Evolutionary conservation across 2,797 vertebrate genomes (phyloP).

Genomic region (Siniperca obscura): DNA sequence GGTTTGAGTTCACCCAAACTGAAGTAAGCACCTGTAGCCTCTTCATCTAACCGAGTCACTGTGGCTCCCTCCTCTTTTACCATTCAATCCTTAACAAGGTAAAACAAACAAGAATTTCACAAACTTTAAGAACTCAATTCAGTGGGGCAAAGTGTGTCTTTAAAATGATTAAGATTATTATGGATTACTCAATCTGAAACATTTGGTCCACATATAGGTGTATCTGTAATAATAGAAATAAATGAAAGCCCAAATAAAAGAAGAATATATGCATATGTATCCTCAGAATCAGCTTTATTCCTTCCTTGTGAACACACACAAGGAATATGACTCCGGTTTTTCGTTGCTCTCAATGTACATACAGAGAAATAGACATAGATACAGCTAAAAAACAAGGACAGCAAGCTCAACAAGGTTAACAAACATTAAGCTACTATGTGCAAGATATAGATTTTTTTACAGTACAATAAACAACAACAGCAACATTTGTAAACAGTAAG

Average conservation of each 20-base stretch:
- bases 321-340: no score
- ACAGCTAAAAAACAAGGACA: no score
- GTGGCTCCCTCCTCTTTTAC: background rate
- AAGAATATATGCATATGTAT: background rate
- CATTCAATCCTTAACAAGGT: background rate
- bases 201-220: background rate
- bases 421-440: no score
- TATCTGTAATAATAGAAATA: background rate
- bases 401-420: no score
- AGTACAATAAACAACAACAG: no score
- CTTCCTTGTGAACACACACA: no score
- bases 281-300: no score
- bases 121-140: background rate
- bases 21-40: background rate
- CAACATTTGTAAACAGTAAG: no score
- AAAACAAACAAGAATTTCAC: conserved; percentile 3
- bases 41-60: background rate
- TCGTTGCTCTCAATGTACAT: no score
- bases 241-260: background rate
- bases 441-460: no score
- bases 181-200: background rate
- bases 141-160: background rate
- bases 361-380: no score
- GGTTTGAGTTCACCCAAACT: background rate
- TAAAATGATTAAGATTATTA: background rate